Evolutionary conservation across 2,888 invertebrate species (phyloP), one percentile per base, ranked within the genome.

Genomic region (Acanthopleura granulata): DNA sequence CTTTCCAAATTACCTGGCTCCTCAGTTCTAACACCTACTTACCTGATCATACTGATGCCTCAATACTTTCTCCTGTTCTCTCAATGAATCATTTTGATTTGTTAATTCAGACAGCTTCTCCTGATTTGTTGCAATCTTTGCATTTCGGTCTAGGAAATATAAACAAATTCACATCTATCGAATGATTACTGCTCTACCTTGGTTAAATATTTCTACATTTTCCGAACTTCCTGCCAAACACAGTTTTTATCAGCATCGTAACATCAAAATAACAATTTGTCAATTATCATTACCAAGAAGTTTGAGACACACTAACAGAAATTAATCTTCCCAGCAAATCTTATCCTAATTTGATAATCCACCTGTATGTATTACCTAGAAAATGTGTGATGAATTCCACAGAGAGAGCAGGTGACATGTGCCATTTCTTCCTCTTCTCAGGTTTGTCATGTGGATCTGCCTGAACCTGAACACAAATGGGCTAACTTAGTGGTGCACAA

Each of bases 341-440:
- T 40, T 40, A 40, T 40, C 4, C 40, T 40, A 40, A 40, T 9
- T 40, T 9, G n/a, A n/a, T n/a, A 40, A 40, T 40, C 4, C 40
- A 40, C 3, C 78, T 40, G 40, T 40, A 6, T 3, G 40, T 40
- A 40, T 73, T 81, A 91, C 91, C 91, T 75, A 97, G 91, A 89
- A 96, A 98, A 90, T 98, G 98, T 0, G 95, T 96, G 72, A 98
- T 95, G 89, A 97, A 99, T 90, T 98, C 97, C 0, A 97, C 95
- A 71, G 95, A 96, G 88, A 98, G 96, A 0, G 98, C 97, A 0
- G 97, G 97, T 0, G 96, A 94, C 78, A 98, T 95, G 90, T 97
- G 96, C 95, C 97, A 97, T 83, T 97, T 97, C 83, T 96, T 96
- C 15, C 96, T 93, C 9, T 96, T 94, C 87, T 97, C 97, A 6